These are phyloP conservation scores for Coenonympha glycerion DNA, from an alignment of 2,888 invertebrate species.

Conservation along the genomic window DNA sequence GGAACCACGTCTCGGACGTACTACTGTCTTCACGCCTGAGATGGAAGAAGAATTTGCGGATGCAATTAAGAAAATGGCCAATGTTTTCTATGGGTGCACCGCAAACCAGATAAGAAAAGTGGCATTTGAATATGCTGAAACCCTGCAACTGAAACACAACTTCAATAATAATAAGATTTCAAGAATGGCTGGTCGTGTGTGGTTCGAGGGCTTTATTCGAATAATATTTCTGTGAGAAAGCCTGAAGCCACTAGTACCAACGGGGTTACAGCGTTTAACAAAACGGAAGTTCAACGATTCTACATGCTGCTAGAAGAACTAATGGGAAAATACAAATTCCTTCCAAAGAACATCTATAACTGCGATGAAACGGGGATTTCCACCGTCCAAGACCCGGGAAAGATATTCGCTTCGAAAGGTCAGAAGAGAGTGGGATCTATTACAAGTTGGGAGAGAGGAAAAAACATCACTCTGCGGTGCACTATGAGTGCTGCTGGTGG, in stretches of 20 bases:
- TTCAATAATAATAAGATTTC: too few species aligned
- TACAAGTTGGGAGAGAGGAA: slow-evolving; percentile 49
- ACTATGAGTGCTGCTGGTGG: slow-evolving; percentile 46
- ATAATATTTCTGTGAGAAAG: too few species aligned
- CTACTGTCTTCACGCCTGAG: too few species aligned
- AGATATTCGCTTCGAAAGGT: slow-evolving; percentile 47
- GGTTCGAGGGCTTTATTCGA: too few species aligned
- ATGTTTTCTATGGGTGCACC: too few species aligned
- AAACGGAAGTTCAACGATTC: slow-evolving; percentile 25
- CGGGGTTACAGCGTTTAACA: slow-evolving; percentile 35
- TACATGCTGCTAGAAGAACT: slow-evolving; percentile 31
- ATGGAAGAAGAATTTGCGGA: too few species aligned
- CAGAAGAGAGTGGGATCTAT: slow-evolving; percentile 49
- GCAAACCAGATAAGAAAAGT: too few species aligned
- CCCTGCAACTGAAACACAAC: too few species aligned
- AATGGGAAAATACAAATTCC: slow-evolving; percentile 33
- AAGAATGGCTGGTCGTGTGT: too few species aligned
- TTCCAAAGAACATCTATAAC: slow-evolving; percentile 43
- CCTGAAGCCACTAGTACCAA: slow-evolving; percentile 35
- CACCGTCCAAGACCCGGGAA: slow-evolving; percentile 46
- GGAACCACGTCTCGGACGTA: slow-evolving; percentile 29
- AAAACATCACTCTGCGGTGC: slow-evolving; percentile 50
- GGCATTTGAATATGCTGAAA: too few species aligned
- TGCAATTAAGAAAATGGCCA: too few species aligned
- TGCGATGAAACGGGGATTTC: slow-evolving; percentile 54